These are phyloP conservation scores for Myrmecophaga tridactyla DNA, from an alignment of 2,113 vertebrate genomes.

Conservation along the genomic window DNA sequence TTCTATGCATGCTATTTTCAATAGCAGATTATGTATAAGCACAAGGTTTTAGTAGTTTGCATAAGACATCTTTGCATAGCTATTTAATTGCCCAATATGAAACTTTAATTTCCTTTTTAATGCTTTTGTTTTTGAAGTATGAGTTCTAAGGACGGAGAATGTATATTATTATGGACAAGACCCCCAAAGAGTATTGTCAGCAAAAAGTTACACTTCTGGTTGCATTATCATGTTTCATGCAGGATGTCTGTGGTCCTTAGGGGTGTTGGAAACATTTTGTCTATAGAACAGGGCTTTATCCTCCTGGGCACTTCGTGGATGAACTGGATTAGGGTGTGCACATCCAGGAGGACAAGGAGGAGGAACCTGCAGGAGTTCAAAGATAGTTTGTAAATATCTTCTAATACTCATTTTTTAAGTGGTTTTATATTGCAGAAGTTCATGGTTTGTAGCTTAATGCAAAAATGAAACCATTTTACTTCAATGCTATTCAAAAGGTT, in stretches of 20 bases:
- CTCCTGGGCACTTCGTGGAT: background rate
- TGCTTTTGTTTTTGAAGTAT: slow-evolving; percentile 75
- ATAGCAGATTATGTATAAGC: too few relatives aligned
- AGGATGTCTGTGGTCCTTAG: slow-evolving; percentile 62
- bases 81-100: too few relatives aligned
- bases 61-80: too few relatives aligned
- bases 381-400: slow-evolving; percentile 81
- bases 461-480: too few relatives aligned
- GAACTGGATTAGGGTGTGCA: slow-evolving; percentile 44
- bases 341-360: slow-evolving; percentile 63
- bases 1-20: too few relatives aligned
- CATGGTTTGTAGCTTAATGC: too few relatives aligned
- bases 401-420: slow-evolving; percentile 74
- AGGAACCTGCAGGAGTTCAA: slow-evolving; percentile 54
- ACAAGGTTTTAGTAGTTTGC: too few relatives aligned
- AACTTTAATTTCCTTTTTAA: slow-evolving; percentile 67
- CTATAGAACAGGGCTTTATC: slow-evolving; percentile 54
- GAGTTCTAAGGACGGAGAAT: slow-evolving; percentile 78
- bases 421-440: too few relatives aligned
- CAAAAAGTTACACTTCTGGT: slow-evolving; percentile 61
- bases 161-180: slow-evolving; percentile 59
- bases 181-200: background rate
- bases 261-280: slow-evolving; percentile 58
- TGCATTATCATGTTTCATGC: slow-evolving; percentile 65
- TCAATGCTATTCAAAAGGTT: too few relatives aligned